These are phyloP conservation scores for Branchipolynoe longqiensis DNA, from an alignment of 2,888 invertebrate species.

Conservation along the genomic window DNA sequence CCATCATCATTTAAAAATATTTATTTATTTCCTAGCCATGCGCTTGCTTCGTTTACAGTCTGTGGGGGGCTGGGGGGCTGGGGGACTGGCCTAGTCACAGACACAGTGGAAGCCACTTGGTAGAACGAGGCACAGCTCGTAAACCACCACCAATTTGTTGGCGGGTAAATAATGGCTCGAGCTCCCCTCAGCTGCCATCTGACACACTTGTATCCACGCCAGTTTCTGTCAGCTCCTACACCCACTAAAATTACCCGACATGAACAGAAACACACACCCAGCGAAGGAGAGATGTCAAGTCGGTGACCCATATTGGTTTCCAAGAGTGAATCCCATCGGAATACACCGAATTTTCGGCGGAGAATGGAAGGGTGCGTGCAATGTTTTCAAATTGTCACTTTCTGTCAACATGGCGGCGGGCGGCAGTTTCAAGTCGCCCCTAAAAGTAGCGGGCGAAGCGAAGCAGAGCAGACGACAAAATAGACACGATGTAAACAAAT, in stretches of 20 bases:
- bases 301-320: neutral
- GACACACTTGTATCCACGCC: slow-evolving; percentile 48
- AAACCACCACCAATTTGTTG: slow-evolving; percentile 45
- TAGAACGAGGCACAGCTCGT: slow-evolving; percentile 9
- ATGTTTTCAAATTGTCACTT: slow-evolving; percentile 54
- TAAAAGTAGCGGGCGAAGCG: too few relatives aligned
- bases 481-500: too few relatives aligned
- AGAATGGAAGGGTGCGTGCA: neutral
- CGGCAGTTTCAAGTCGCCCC: slow-evolving; percentile 44
- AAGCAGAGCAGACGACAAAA: too few relatives aligned
- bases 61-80: too few relatives aligned
- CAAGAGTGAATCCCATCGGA: neutral
- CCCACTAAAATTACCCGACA: neutral
- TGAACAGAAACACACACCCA: too few relatives aligned
- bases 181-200: slow-evolving; percentile 26
- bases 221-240: slow-evolving; percentile 8
- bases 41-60: too few relatives aligned
- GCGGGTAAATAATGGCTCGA: slow-evolving; percentile 52
- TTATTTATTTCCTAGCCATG: too few relatives aligned
- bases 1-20: too few relatives aligned
- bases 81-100: too few relatives aligned
- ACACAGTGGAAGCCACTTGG: slow-evolving; percentile 35
- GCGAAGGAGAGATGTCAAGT: too few relatives aligned
- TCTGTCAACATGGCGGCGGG: slow-evolving; percentile 46
- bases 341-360: neutral